These are phyloP conservation scores for Neolamprologus caudopunctatus DNA, from an alignment of 2,113 vertebrate species.

Conservation along the genomic window DNA sequence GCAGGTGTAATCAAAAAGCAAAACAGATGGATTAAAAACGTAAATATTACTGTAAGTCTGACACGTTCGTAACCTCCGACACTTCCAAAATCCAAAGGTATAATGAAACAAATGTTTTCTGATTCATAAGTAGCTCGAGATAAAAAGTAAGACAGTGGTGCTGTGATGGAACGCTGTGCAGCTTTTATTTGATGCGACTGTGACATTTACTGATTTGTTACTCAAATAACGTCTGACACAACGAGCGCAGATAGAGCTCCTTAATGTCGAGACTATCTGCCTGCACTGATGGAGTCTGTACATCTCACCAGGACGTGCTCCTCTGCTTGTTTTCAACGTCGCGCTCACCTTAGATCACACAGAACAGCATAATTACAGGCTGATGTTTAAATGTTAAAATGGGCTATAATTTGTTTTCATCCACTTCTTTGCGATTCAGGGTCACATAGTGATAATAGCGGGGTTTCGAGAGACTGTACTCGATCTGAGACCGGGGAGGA, in stretches of 20 bases:
- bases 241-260: slow-evolving; percentile 28
- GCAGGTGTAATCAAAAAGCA: background rate
- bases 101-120: background rate
- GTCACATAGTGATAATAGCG: background rate
- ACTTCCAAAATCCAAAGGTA: background rate
- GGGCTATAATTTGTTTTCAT: background rate
- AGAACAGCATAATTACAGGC: background rate
- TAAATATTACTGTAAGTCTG: background rate
- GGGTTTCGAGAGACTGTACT: background rate
- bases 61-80: background rate
- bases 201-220: slow-evolving; percentile 44
- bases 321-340: background rate
- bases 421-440: background rate
- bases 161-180: background rate
- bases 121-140: background rate
- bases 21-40: background rate
- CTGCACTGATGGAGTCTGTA: background rate
- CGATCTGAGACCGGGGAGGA: background rate
- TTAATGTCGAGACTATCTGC: too few relatives aligned
- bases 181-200: slow-evolving; percentile 7
- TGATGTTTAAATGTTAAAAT: background rate
- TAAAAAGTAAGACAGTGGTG: background rate
- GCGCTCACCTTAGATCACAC: background rate
- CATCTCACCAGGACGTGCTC: background rate
- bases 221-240: slow-evolving; percentile 35